These are phyloP conservation scores for Philotrypesis tridentata DNA, from an alignment of 1,140 invertebrate species.

Conservation along the genomic window DNA sequence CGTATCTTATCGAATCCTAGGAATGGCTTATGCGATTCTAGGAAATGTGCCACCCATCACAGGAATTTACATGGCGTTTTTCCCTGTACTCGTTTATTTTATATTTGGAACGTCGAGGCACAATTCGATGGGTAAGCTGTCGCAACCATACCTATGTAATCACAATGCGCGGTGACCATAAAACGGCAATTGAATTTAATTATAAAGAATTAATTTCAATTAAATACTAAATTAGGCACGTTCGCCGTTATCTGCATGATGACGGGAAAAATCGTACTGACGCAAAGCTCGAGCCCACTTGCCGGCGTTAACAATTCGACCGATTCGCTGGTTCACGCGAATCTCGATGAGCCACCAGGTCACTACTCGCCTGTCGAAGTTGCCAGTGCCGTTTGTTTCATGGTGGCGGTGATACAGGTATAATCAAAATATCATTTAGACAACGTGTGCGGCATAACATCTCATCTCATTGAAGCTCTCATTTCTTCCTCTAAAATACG, in stretches of 20 bases:
- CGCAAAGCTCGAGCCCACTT: slow-evolving; percentile 63
- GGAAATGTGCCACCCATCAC: slow-evolving; percentile 90
- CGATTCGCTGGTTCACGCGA: slow-evolving; percentile 28
- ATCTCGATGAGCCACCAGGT: not conserved
- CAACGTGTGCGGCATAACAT: too few species aligned
- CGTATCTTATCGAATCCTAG: too few species aligned
- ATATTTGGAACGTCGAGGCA: slow-evolving; percentile 94
- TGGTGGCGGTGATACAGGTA: slow-evolving; percentile 83
- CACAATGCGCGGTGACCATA: too few species aligned
- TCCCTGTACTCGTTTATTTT: slow-evolving; percentile 92
- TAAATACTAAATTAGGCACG: slow-evolving; percentile 75
- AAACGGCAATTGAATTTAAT: too few species aligned
- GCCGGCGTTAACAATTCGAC: slow-evolving; percentile 41
- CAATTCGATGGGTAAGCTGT: slow-evolving; percentile 86
- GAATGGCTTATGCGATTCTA: slow-evolving; percentile 93
- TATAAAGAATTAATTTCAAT: too few species aligned
- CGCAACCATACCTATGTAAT: not conserved
- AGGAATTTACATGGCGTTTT: slow-evolving; percentile 96
- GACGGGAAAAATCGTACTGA: slow-evolving; percentile 85
- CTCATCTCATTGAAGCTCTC: too few species aligned
- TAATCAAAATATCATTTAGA: too few species aligned
- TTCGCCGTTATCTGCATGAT: slow-evolving; percentile 92
- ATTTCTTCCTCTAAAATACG: too few species aligned
- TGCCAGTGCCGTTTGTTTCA: slow-evolving; percentile 79
- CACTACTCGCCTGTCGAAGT: slow-evolving; percentile 76